Evolutionary conservation across 30 jellyfish, hydroid and myxozoan genomes (phyloP).

Genomic region (Pseudorhiza aurosa): DNA sequence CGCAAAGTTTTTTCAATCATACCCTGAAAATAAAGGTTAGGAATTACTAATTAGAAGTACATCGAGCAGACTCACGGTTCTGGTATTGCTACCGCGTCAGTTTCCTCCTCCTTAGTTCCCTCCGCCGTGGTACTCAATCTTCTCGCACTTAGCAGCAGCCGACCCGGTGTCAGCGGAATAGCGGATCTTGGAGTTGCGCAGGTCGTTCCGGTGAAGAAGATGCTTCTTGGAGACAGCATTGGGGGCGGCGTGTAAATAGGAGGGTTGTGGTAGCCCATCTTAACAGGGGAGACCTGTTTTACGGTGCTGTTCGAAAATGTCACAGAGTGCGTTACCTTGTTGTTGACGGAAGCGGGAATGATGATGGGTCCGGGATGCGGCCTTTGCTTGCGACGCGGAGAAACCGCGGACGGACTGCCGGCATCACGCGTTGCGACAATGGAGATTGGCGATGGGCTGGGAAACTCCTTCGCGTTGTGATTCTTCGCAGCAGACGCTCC

Average conservation of each 20-base stretch:
- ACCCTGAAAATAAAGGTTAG: no score
- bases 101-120: slow-evolving; percentile 51
- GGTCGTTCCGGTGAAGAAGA: slow-evolving; percentile 85
- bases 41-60: background rate
- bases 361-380: slow-evolving; percentile 98
- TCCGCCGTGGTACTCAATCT: slow-evolving; percentile 68
- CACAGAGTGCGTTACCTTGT: slow-evolving; percentile 73
- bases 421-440: slow-evolving; percentile 24
- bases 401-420: slow-evolving; percentile 39
- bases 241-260: slow-evolving; percentile 99
- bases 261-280: slow-evolving; percentile 46
- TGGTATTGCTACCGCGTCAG: slow-evolving; percentile 60
- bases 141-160: slow-evolving; percentile 75
- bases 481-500: background rate
- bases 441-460: slow-evolving; percentile 25
- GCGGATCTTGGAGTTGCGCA: slow-evolving; percentile 87
- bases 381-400: slow-evolving; percentile 82
- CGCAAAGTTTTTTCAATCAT: no score
- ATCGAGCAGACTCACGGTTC: slow-evolving; percentile 84
- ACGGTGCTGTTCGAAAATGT: slow-evolving; percentile 70
- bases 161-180: slow-evolving; percentile 85
- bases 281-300: slow-evolving; percentile 63
- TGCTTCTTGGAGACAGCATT: slow-evolving; percentile 96
- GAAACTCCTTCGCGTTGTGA: background rate
- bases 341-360: slow-evolving; percentile 94